Evolutionary conservation across 2,888 invertebrate species (phyloP).

Genomic region (Lysandra coridon): DNA sequence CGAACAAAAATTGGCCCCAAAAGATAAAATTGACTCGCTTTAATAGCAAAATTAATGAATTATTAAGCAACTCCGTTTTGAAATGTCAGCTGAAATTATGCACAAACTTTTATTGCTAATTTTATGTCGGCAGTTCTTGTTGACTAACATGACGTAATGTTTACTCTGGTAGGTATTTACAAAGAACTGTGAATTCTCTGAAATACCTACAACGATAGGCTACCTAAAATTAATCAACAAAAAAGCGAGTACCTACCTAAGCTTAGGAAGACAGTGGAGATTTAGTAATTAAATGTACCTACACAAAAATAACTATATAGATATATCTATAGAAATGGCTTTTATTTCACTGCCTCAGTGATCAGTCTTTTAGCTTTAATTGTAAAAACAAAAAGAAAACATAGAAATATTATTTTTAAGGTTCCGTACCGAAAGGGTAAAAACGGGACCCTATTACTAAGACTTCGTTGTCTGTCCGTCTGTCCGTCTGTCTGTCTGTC

Average conservation of each 20-base stretch:
- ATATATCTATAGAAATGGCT: neutral
- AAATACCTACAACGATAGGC: neutral
- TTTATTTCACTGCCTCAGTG: neutral
- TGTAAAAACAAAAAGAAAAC: neutral
- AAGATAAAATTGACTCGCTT: neutral
- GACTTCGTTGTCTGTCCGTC: too few species aligned
- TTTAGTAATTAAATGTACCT: neutral
- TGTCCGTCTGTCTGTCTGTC: too few species aligned
- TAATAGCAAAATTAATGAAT: conserved; percentile 5
- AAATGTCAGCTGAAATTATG: conserved; percentile 9
- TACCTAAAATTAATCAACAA: too few species aligned
- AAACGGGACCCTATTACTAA: too few species aligned
- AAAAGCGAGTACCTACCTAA: too few species aligned
- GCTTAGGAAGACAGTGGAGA: neutral
- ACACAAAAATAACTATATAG: neutral
- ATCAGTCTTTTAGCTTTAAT: neutral
- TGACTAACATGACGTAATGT: neutral
- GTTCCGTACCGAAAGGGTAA: too few species aligned
- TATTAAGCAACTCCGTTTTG: conserved; percentile 11
- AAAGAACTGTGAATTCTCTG: neutral
- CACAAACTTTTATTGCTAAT: conserved; percentile 18
- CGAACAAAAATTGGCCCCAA: neutral
- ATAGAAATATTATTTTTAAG: neutral
- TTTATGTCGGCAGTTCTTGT: neutral
- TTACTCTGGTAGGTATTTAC: neutral